Evolutionary conservation across 1,140 invertebrate species (phyloP), one percentile per base, ranked within the genome.

Genomic region (Listronotus bonariensis): DNA sequence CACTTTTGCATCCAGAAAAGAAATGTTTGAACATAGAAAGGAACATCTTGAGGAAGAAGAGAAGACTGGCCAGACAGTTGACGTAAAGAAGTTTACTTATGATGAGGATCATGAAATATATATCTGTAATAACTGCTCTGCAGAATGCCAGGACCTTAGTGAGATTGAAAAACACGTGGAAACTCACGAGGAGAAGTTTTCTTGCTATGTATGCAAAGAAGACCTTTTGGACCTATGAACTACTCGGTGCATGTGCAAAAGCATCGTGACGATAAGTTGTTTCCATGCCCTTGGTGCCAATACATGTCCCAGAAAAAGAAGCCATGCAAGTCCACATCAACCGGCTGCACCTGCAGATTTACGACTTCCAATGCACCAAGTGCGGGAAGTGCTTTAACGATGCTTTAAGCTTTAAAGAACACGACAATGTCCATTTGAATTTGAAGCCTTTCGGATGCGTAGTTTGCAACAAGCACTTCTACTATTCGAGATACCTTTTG

Each of bases 371-470:
- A 0, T 84, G 82, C 62, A 77, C 76, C 48, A 71, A 80, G 6
- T 84, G 83, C 70, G 81, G 80, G 0, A 83, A 83, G 72, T 80
- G 79, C 0, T 84, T 84, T 71, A 72, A 70, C 46, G 73, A 74
- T 18, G 65, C 65, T 8, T 46, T 68, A 10, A 65, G 69, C 6
- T 74, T 70, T 41, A 74, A 71, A 31, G 85, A 87, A 65, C 87
- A 89, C 52, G 79, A 85, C 62, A 85, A 88, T 69, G 87, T 86
- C 1, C 82, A 89, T 10, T 85, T 85, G 0, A 86, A 89, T 0
- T 87, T 91, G 68, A 84, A 86, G 70, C 85, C 87, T 0, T 86
- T 86, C 69, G 78, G 78, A 26, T 90, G 89, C 70, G 82, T 84
- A 41, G 79, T 86, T 1, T 90, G 88, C 71, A 82, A 82, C 2